Evolutionary conservation across 2,888 invertebrate species (phyloP).

Genomic region (Mantis religiosa): DNA sequence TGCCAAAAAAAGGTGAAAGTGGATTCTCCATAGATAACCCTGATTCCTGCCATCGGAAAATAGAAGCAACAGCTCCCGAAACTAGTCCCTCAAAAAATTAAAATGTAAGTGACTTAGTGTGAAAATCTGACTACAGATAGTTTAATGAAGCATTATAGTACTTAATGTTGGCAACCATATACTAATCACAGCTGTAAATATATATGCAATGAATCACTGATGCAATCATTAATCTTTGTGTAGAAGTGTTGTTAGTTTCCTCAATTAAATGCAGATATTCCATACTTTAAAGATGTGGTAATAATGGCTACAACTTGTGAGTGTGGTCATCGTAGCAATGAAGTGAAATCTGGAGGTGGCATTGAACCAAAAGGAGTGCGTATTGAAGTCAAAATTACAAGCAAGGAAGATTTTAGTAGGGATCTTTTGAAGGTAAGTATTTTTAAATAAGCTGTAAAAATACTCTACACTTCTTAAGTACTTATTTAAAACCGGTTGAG

Average conservation of each 20-base stretch:
- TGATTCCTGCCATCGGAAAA: too few species aligned
- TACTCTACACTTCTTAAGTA: conserved; percentile 30
- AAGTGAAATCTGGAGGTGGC: conserved; percentile 92
- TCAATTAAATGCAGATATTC: conserved; percentile 43
- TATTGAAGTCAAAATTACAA: conserved; percentile 69
- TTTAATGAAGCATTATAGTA: too few species aligned
- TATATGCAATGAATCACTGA: too few species aligned
- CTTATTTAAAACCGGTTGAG: not conserved
- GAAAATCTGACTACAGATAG: too few species aligned
- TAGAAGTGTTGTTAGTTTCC: conserved; percentile 19
- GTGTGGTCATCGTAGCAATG: conserved; percentile 90
- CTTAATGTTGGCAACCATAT: too few species aligned
- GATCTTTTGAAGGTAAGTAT: conserved; percentile 72
- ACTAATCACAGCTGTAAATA: too few species aligned
- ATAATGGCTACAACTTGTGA: conserved; percentile 97
- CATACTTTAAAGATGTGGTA: conserved; percentile 95
- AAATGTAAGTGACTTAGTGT: too few species aligned
- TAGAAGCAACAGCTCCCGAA: too few species aligned
- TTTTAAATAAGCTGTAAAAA: conserved; percentile 48
- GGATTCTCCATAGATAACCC: too few species aligned
- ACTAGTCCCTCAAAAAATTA: too few species aligned
- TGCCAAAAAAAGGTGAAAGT: too few species aligned
- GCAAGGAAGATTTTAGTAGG: conserved; percentile 76
- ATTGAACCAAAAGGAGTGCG: conserved; percentile 75
- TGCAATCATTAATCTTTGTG: too few species aligned